Evolutionary conservation across 2,797 vertebrate species (phyloP).

Genomic region (Anguilla megastoma): DNA sequence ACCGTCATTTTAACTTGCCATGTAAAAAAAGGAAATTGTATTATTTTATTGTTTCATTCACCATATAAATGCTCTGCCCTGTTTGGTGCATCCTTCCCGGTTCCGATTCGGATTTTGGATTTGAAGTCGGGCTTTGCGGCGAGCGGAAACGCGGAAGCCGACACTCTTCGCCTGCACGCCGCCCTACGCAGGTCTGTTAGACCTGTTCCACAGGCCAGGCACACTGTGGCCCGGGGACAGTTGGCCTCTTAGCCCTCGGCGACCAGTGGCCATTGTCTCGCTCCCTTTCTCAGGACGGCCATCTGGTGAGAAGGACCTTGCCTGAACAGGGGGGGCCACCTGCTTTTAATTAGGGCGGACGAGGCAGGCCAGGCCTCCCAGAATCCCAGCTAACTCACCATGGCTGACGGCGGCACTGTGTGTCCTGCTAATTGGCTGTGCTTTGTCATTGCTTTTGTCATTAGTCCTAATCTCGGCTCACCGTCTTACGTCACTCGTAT

Average conservation of each 20-base stretch:
- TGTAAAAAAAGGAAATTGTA: not conserved
- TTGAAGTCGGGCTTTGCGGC: not conserved
- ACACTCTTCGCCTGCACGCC: not conserved
- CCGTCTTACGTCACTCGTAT: too few relatives aligned
- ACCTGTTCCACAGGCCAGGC: not conserved
- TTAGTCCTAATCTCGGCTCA: too few relatives aligned
- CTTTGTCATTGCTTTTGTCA: not conserved
- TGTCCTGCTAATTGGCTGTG: not conserved
- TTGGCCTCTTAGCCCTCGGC: conserved; percentile 10
- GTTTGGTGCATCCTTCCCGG: not conserved
- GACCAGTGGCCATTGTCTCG: conserved; percentile 20
- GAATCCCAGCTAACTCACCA: conserved; percentile 8
- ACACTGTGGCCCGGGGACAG: not conserved
- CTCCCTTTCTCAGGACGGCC: not conserved
- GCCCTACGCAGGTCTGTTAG: not conserved
- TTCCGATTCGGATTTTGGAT: not conserved
- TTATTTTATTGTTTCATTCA: not conserved
- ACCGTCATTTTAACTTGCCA: not conserved
- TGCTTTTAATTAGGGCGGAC: not conserved
- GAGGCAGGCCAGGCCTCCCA: not conserved
- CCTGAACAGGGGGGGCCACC: not conserved
- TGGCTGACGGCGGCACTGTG: not conserved
- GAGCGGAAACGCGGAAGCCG: not conserved
- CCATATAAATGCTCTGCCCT: not conserved
- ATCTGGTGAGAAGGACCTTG: not conserved